Conservation (phyloP, 2,888 invertebrate species). For the Helleia helle region DNA sequence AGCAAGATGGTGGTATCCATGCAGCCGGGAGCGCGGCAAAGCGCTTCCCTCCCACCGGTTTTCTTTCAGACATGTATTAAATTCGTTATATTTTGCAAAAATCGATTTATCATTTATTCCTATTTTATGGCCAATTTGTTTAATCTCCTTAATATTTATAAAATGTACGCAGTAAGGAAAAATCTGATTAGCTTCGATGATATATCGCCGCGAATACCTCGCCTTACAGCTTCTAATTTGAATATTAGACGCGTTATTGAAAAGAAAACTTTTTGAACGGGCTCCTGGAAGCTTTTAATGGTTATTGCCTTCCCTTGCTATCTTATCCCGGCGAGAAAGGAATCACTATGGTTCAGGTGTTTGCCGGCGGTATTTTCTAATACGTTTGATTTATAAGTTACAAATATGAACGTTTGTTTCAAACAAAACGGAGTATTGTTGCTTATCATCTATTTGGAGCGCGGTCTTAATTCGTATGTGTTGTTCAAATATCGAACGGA, state of each 20-base stretch:
- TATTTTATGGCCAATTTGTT: conserved; percentile 34
- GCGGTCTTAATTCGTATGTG: conserved; percentile 60
- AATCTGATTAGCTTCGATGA: conserved; percentile 68
- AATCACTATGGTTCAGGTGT: conserved; percentile 38
- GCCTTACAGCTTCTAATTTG: conserved; percentile 68
- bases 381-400: conserved; percentile 7
- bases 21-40: no score
- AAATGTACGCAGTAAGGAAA: conserved; percentile 46
- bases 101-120: conserved; percentile 11
- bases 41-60: no score
- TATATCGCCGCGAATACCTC: conserved; percentile 62
- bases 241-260: conserved; percentile 74
- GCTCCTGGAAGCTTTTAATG: conserved; percentile 64
- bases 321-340: conserved; percentile 35
- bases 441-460: conserved; percentile 52
- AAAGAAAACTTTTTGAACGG: conserved; percentile 66
- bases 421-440: conserved; percentile 25
- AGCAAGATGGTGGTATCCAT: no score
- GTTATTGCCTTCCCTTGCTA: conserved; percentile 59
- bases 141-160: conserved; percentile 49
- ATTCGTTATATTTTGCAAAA: not conserved
- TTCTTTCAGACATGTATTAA: no score
- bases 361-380: conserved; percentile 19
- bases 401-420: conserved; percentile 6
- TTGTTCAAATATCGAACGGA: conserved; percentile 69